These are phyloP conservation scores for Machaerirhynchus nigripectus DNA, from an alignment of 2,113 vertebrate genomes.

Conservation along the genomic window DNA sequence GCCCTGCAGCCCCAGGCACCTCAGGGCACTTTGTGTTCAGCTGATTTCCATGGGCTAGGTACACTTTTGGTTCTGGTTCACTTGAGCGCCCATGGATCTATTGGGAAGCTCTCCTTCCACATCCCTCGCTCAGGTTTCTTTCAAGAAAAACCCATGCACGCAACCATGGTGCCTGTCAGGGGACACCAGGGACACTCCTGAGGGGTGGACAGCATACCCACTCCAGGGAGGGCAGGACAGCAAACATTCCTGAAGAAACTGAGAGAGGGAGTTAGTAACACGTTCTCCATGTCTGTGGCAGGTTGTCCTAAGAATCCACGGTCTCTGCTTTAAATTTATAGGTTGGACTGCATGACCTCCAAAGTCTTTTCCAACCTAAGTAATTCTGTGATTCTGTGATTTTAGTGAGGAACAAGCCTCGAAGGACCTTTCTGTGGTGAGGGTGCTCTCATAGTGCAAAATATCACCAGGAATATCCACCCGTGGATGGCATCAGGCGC, in stretches of 20 bases:
- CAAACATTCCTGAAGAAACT: background rate
- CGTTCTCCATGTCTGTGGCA: background rate
- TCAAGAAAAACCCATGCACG: background rate
- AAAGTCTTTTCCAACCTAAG: background rate
- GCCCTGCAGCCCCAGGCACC: background rate
- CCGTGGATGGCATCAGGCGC: background rate
- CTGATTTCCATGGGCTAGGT: background rate
- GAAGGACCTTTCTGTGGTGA: background rate
- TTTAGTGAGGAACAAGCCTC: background rate
- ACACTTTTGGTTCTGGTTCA: background rate
- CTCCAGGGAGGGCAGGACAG: background rate
- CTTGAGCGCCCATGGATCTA: rapidly evolving
- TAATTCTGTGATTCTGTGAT: background rate
- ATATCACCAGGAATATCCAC: background rate
- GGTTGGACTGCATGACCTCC: background rate
- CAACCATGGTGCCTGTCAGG: background rate
- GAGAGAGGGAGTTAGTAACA: background rate
- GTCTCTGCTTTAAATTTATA: background rate
- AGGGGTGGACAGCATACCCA: background rate
- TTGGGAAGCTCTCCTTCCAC: background rate
- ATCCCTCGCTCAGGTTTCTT: background rate
- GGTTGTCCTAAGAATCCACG: background rate
- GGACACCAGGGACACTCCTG: background rate
- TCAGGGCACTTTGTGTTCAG: background rate
- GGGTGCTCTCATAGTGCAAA: rapidly evolving